Conservation (phyloP, 2,113 vertebrate genomes). For the Holacanthus passer region DNA sequence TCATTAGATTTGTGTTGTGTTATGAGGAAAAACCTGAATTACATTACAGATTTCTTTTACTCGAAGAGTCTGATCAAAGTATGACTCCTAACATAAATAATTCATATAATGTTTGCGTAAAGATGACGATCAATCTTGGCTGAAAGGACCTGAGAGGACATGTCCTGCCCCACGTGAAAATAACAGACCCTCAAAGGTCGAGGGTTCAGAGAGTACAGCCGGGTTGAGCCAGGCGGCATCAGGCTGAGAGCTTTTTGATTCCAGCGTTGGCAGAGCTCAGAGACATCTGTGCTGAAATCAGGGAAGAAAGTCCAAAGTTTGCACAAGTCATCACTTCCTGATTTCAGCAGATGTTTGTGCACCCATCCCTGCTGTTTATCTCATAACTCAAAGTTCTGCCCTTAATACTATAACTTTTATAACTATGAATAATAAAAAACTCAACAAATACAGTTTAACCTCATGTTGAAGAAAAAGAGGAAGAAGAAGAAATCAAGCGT, state of each 20-base stretch:
- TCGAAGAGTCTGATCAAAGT: background rate
- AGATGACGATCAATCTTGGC: background rate
- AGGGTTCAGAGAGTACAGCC: background rate
- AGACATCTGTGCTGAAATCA: background rate
- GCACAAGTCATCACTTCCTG: background rate
- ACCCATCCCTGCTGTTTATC: background rate
- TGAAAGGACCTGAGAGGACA: background rate
- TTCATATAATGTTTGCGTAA: background rate
- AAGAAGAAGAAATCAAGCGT: background rate
- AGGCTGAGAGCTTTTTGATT: background rate
- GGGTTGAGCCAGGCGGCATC: background rate
- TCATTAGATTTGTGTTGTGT: slow-evolving; percentile 5
- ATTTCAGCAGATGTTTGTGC: slow-evolving; percentile 16
- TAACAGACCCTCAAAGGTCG: background rate
- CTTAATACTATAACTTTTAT: background rate
- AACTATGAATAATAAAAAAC: background rate
- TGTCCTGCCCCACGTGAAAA: background rate
- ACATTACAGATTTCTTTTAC: background rate
- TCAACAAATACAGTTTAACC: background rate
- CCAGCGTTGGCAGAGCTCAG: background rate
- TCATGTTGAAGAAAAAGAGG: background rate
- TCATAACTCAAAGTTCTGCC: background rate
- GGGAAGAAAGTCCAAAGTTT: background rate
- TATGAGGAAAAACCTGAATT: background rate
- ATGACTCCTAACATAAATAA: background rate